Evolutionary conservation across 2,888 invertebrate species (phyloP).

Genomic region (Lomographa bimaculata): DNA sequence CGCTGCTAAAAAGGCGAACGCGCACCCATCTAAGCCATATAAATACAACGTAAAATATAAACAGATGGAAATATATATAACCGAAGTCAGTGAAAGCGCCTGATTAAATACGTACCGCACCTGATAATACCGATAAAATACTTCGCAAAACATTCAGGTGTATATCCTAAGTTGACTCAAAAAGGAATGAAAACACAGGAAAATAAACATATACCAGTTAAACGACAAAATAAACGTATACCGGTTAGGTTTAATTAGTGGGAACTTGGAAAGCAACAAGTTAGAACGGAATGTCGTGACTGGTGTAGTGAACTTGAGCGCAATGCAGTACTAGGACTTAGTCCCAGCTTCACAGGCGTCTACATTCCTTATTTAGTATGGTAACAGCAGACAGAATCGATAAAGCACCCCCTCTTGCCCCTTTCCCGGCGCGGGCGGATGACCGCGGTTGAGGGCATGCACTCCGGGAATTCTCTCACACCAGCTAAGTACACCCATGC

Average conservation of each 20-base stretch:
- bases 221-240: constrained; percentile 7
- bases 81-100: constrained; percentile 6
- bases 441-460: constrained; percentile 52
- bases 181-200: constrained; percentile 11
- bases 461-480: constrained; percentile 47
- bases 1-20: too few relatives aligned
- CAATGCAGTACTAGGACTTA: constrained; percentile 44
- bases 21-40: too few relatives aligned
- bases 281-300: constrained; percentile 59
- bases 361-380: constrained; percentile 64
- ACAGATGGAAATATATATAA: constrained; percentile 2
- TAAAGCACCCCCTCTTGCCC: constrained; percentile 47
- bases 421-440: constrained; percentile 43
- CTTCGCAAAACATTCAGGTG: constrained; percentile 4
- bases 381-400: constrained; percentile 75
- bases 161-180: constrained; percentile 3
- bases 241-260: constrained; percentile 17
- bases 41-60: not conserved
- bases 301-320: constrained; percentile 55
- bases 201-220: not conserved
- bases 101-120: constrained; percentile 11
- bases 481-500: constrained; percentile 23
- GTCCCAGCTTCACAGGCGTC: constrained; percentile 45
- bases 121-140: constrained; percentile 8
- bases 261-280: constrained; percentile 53